A percentile compares a stretch with the other conserved stretches of the same genome.
phyloP scores from a whole-genome alignment of 1,140 invertebrate species.

The Drosophila paulistorum region DNA sequence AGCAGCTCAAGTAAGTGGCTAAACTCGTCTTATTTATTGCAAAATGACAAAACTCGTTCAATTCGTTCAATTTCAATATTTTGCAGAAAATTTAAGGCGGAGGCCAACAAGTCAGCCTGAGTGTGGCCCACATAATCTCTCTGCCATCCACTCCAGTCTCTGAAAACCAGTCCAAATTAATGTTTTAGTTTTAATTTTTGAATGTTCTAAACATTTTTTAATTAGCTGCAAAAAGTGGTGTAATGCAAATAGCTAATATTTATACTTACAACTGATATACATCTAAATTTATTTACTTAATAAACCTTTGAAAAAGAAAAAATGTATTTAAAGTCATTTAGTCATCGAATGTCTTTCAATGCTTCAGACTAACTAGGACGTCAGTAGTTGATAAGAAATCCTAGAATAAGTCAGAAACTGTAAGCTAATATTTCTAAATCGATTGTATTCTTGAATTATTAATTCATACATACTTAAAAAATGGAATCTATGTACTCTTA shows the following conservation, averaged over 20 bases:
- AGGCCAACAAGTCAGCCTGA: constrained; percentile 66
- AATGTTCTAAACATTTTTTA: constrained; percentile 20
- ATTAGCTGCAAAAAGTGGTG: constrained; percentile 5
- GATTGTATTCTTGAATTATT: too few relatives aligned
- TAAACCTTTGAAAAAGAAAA: too few relatives aligned
- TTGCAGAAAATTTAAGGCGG: constrained; percentile 74
- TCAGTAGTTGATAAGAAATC: too few relatives aligned
- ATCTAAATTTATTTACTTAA: constrained; percentile 2
- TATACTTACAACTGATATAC: constrained; percentile 14
- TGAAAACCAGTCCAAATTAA: constrained; percentile 41
- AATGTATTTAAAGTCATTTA: too few relatives aligned
- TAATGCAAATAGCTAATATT: constrained; percentile 4
- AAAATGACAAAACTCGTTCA: neutral
- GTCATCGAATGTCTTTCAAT: too few relatives aligned
- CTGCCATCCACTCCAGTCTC: neutral
- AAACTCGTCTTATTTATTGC: too few relatives aligned
- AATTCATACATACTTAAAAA: too few relatives aligned
- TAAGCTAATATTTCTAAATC: too few relatives aligned
- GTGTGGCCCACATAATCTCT: constrained; percentile 11
- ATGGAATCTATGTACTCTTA: too few relatives aligned
- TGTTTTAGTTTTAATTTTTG: constrained; percentile 30
- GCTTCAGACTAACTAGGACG: too few relatives aligned
- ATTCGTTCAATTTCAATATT: neutral
- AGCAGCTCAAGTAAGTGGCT: constrained; percentile 72
- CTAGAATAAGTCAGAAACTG: too few relatives aligned